phyloP scores from a whole-genome alignment of 2,113 vertebrate species.

The Lophochroa leadbeateri region DNA sequence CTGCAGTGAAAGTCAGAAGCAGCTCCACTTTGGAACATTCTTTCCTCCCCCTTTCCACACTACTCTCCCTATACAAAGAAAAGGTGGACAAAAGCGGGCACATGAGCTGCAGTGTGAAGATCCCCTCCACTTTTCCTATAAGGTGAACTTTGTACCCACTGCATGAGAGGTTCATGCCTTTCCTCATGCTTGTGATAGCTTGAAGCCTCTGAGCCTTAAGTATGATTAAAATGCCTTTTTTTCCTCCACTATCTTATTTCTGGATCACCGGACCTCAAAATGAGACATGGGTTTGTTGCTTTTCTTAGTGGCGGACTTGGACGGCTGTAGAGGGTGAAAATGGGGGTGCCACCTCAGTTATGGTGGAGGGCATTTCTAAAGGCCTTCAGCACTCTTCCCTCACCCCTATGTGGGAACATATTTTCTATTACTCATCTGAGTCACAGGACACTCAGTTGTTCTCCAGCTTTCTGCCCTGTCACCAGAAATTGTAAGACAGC shows the following conservation, averaged over 20 bases:
- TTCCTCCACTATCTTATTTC: neutral
- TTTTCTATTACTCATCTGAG: neutral
- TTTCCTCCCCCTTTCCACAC: neutral
- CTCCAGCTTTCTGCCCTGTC: neutral
- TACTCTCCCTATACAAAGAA: neutral
- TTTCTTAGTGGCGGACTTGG: neutral
- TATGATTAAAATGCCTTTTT: neutral
- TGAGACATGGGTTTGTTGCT: neutral
- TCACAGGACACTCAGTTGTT: neutral
- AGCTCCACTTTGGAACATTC: neutral
- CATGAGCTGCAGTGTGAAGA: neutral
- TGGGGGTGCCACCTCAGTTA: neutral
- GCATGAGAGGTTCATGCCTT: neutral
- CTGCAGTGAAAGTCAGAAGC: neutral
- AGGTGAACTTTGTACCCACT: neutral
- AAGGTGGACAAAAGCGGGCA: neutral
- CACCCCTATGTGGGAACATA: neutral
- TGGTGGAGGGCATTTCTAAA: neutral
- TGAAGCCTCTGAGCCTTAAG: neutral
- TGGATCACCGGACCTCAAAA: neutral
- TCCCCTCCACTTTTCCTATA: neutral
- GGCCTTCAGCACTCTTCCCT: neutral
- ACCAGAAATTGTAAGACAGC: slow-evolving; percentile 36
- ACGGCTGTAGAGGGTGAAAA: neutral
- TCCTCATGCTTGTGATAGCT: neutral